Percentiles rank a stretch among this genome's conserved stretches.
Evolutionary conservation across 2,113 vertebrate genomes (phyloP).

Genomic region (Mugil cephalus): DNA sequence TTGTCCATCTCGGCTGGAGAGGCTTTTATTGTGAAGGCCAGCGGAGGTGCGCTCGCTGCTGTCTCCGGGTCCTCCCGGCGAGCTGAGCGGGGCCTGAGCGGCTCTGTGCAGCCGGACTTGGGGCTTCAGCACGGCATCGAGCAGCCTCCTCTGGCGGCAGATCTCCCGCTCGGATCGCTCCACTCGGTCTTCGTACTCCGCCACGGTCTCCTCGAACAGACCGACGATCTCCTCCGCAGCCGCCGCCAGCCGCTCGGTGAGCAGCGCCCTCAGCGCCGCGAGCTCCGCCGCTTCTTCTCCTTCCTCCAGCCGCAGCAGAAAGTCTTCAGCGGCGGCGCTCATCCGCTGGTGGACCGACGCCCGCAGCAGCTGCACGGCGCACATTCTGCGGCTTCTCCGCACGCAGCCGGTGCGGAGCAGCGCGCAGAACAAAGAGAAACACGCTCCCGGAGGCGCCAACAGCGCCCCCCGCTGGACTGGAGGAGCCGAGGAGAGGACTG

Average conservation of each 20-base stretch:
- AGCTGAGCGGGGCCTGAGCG: too few relatives aligned
- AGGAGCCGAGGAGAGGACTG: neutral
- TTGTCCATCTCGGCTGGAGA: too few relatives aligned
- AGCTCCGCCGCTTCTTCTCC: constrained; percentile 2
- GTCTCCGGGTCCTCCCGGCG: too few relatives aligned
- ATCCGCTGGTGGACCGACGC: constrained; percentile 52
- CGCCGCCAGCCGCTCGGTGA: constrained; percentile 60
- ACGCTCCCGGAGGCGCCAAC: neutral
- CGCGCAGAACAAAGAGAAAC: constrained; percentile 16
- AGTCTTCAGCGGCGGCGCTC: constrained; percentile 34
- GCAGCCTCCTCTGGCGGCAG: constrained; percentile 55
- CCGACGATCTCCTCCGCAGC: constrained; percentile 58
- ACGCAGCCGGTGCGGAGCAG: neutral
- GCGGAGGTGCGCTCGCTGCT: too few relatives aligned
- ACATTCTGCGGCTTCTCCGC: constrained; percentile 29
- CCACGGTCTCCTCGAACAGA: constrained; percentile 51
- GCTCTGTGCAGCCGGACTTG: constrained; percentile 22
- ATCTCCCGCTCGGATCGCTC: constrained; percentile 42
- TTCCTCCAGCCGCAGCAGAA: constrained; percentile 53
- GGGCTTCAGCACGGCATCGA: constrained; percentile 58
- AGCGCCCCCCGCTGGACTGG: constrained; percentile 38
- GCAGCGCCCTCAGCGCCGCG: constrained; percentile 44
- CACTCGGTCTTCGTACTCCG: constrained; percentile 21
- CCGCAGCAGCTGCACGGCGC: constrained; percentile 40
- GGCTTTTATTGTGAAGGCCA: too few relatives aligned